A percentile compares a stretch with the other conserved stretches of the same genome.
phyloP scores from a whole-genome alignment of 2,888 invertebrate genomes.

The Cacoxenus indagator region DNA sequence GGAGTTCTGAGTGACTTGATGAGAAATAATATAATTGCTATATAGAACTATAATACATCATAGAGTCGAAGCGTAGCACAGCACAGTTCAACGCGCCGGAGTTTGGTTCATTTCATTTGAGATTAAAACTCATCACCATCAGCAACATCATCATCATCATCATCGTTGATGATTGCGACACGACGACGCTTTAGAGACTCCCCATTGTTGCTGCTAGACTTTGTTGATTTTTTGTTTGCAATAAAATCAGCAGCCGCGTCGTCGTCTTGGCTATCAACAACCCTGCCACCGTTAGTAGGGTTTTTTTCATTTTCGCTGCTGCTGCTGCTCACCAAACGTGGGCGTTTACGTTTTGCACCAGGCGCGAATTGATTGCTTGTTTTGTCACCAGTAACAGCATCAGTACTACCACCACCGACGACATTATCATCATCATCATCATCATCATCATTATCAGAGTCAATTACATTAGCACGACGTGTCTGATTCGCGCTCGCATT shows the following conservation, averaged over 20 bases:
- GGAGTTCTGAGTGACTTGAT: neutral
- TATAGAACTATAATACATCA: conserved; percentile 1
- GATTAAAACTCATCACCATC: conserved; percentile 41
- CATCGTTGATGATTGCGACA: conserved; percentile 67
- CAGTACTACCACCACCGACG: conserved; percentile 24
- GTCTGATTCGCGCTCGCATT: conserved; percentile 53
- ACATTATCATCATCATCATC: conserved; percentile 34
- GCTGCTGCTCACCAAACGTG: conserved; percentile 43
- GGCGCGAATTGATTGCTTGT: conserved; percentile 42
- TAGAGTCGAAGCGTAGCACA: neutral
- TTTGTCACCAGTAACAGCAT: conserved; percentile 45
- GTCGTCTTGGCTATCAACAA: conserved; percentile 49
- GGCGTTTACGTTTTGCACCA: conserved; percentile 42
- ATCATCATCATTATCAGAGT: conserved; percentile 66
- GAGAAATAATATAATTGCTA: neutral
- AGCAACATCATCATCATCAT: conserved; percentile 66
- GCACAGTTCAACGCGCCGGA: neutral
- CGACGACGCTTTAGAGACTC: conserved; percentile 67
- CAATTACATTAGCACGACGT: conserved; percentile 68
- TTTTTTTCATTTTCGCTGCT: conserved; percentile 46
- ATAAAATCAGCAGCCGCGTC: conserved; percentile 63
- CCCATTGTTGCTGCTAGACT: conserved; percentile 27
- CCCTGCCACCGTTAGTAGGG: conserved; percentile 29
- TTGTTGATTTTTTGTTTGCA: conserved; percentile 59
- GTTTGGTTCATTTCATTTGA: neutral